phyloP scores from a whole-genome alignment of 2,888 invertebrate genomes.

The Sinelater perroti region DNA sequence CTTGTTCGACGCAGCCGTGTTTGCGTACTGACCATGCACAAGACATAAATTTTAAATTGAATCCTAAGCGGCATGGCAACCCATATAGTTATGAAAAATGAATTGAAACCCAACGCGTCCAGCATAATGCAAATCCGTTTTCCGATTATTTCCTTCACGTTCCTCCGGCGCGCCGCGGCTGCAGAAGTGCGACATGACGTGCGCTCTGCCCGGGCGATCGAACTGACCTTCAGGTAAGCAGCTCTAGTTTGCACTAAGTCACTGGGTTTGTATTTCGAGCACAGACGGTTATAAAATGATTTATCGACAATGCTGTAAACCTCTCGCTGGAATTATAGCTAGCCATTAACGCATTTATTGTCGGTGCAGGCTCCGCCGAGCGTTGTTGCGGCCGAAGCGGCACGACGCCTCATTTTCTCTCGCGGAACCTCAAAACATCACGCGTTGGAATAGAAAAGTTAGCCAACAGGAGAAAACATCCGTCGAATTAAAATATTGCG shows the following conservation, averaged over 20 bases:
- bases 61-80: constrained; percentile 47
- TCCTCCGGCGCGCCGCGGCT: constrained; percentile 6
- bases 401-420: no score
- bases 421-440: no score
- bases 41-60: constrained; percentile 41
- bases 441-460: no score
- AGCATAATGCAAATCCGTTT: constrained; percentile 24
- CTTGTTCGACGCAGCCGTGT: constrained; percentile 32
- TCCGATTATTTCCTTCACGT: constrained; percentile 21
- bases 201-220: constrained; percentile 3
- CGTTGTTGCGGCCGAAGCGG: no score
- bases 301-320: constrained; percentile 1
- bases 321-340: no score
- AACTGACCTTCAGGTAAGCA: constrained; percentile 11
- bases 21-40: constrained; percentile 41
- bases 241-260: constrained; percentile 8
- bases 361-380: no score
- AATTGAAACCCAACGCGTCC: constrained; percentile 22
- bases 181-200: constrained; percentile 19
- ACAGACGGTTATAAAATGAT: constrained; percentile 10
- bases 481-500: no score
- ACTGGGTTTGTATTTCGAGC: constrained; percentile 18
- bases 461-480: no score
- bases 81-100: constrained; percentile 47
- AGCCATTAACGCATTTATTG: no score